These are phyloP conservation scores for Pelmatolapia mariae DNA, from an alignment of 2,113 vertebrate species.

Conservation along the genomic window DNA sequence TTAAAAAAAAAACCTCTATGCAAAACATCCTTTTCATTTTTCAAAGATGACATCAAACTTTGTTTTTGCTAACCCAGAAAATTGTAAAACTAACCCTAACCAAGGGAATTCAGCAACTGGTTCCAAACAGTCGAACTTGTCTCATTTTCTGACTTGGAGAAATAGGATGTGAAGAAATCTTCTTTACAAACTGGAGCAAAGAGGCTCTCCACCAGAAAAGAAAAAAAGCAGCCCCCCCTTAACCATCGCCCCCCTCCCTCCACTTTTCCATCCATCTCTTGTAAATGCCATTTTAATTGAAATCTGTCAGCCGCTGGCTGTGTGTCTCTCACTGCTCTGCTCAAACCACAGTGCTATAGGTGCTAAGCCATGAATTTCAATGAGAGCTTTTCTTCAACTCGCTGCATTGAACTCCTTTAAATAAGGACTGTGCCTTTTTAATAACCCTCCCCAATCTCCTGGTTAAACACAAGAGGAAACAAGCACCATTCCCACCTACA, in stretches of 20 bases:
- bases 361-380: slow-evolving; percentile 84
- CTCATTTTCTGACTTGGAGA: background rate
- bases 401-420: slow-evolving; percentile 72
- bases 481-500: background rate
- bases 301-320: slow-evolving; percentile 66
- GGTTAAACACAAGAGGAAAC: slow-evolving; percentile 53
- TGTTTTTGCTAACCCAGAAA: background rate
- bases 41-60: background rate
- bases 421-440: slow-evolving; percentile 62
- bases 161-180: background rate
- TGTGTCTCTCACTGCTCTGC: slow-evolving; percentile 50
- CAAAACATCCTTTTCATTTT: background rate
- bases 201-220: background rate
- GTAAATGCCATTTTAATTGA: slow-evolving; percentile 82
- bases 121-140: background rate
- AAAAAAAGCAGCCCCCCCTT: background rate
- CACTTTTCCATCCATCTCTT: slow-evolving; percentile 29
- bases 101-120: background rate
- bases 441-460: slow-evolving; percentile 66
- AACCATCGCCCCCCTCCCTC: background rate
- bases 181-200: background rate
- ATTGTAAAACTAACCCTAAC: background rate
- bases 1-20: fast-evolving
- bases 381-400: slow-evolving; percentile 72
- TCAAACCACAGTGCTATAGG: slow-evolving; percentile 64